Base-by-base conservation (phyloP, 2,888 invertebrate species). In the Cephus spinipes region DNA sequence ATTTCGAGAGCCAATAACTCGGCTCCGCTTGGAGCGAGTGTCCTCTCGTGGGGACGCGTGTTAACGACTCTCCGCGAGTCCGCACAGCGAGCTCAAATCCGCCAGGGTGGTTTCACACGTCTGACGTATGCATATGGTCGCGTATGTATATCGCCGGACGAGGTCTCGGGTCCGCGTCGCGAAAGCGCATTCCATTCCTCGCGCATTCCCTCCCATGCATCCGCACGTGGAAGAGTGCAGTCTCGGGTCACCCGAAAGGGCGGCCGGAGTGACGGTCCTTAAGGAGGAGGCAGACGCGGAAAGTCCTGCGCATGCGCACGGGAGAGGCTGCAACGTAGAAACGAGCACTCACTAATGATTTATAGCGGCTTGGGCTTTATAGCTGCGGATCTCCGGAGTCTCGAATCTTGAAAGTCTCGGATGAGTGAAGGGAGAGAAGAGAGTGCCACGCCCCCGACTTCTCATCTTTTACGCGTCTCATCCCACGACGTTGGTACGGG, bases 381-480 rank as follows among this genome's bases (percentile, higher is more conserved):
- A 83, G 83, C 81, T 33, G 23, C 71, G 71, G 71, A 33, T 71
- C 71, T 71, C 71, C n/a, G 74, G 78, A 76, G 75, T 55, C 82
- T 83, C 81, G 83, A 81, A 79, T 84, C 80, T 81, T 81, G 79
- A 77, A 81, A 82, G 82, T 79, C 79, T 79, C 75, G 69, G 75
- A 35, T 34, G 74, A 79, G 74, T 76, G 76, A 76, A 34, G 73
- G 35, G 75, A 76, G 76, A 77, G 75, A 34, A 76, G 71, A 77
- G 78, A 32, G 55, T 74, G 85, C 83, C 87, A 86, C 86, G 86
- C 86, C 86, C 84, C 83, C 87, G 81, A 85, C 84, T 85, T 87
- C 87, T 87, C 86, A 86, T 86, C 82, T 86, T 86, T 85, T 87
- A 83, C 85, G 83, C 86, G 84, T 86, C 87, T 85, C 87, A 84